These are phyloP conservation scores for Oryzias javanicus DNA, from an alignment of 2,113 vertebrate species.

Conservation along the genomic window DNA sequence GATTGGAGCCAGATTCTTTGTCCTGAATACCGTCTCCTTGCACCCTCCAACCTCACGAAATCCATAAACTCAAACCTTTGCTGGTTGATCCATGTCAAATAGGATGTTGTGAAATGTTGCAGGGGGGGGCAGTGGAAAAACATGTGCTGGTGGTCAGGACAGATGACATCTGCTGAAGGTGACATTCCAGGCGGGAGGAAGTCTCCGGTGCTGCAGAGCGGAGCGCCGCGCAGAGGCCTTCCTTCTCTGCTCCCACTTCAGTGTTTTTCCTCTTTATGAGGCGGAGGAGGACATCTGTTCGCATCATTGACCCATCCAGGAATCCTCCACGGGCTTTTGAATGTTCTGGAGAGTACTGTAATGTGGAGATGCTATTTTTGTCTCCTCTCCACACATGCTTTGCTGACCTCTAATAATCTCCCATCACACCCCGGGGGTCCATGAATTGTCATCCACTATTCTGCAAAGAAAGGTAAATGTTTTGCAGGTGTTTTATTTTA, in stretches of 20 bases:
- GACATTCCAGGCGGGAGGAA: conserved; percentile 14
- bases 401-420: conserved; percentile 27
- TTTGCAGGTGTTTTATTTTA: conserved; percentile 51
- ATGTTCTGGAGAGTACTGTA: conserved; percentile 45
- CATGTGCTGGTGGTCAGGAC: not conserved
- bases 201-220: conserved; percentile 20
- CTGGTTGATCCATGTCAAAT: conserved; percentile 30
- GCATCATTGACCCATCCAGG: conserved; percentile 38
- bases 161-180: conserved; percentile 19
- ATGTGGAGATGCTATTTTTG: conserved; percentile 58
- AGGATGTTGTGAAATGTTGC: conserved; percentile 41
- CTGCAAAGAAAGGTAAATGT: conserved; percentile 45
- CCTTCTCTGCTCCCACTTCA: conserved; percentile 21
- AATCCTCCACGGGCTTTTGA: conserved; percentile 39
- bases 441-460: conserved; percentile 57
- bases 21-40: conserved; percentile 45
- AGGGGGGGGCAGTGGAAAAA: conserved; percentile 28
- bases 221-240: conserved; percentile 31
- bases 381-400: conserved; percentile 58
- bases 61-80: conserved; percentile 48
- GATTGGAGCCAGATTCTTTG: conserved; percentile 69
- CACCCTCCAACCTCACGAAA: conserved; percentile 56
- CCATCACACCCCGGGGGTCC: conserved; percentile 46
- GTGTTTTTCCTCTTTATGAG: conserved; percentile 49
- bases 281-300: conserved; percentile 56